Evolutionary conservation across 23 tunicate species (phyloP).

Genomic region (Halocynthia roretzi): DNA sequence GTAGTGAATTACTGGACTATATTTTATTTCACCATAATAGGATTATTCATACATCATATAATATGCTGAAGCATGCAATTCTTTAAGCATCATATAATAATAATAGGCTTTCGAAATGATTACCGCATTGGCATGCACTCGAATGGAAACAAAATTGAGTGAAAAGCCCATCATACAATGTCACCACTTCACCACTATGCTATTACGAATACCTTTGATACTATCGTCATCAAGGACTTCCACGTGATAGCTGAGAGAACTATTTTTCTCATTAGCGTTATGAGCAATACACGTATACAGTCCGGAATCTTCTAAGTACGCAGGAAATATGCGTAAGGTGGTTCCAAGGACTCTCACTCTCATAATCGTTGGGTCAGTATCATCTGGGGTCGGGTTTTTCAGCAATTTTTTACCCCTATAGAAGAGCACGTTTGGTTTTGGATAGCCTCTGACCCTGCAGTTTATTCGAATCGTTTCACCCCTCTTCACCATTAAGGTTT

Average conservation of each 20-base stretch:
- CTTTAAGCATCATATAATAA: no score
- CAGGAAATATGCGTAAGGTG: constrained; percentile 9
- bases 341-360: not conserved
- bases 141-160: not conserved
- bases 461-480: constrained; percentile 13
- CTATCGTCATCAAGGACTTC: not conserved
- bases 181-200: not conserved
- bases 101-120: no score
- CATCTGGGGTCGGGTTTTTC: not conserved
- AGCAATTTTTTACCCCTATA: not conserved
- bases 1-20: no score
- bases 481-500: constrained; percentile 5
- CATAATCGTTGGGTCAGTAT: not conserved
- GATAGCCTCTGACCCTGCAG: constrained; percentile 13
- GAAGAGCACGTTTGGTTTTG: not conserved
- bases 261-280: not conserved
- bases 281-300: constrained; percentile 7
- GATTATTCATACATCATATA: no score
- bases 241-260: not conserved
- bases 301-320: constrained; percentile 9
- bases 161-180: not conserved
- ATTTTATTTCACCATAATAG: no score
- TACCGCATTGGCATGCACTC: not conserved
- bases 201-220: not conserved
- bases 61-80: no score